Evolutionary conservation across 2,113 vertebrate genomes (phyloP), one percentile per base, ranked within the genome.

Genomic region (Pterophyllum scalare): DNA sequence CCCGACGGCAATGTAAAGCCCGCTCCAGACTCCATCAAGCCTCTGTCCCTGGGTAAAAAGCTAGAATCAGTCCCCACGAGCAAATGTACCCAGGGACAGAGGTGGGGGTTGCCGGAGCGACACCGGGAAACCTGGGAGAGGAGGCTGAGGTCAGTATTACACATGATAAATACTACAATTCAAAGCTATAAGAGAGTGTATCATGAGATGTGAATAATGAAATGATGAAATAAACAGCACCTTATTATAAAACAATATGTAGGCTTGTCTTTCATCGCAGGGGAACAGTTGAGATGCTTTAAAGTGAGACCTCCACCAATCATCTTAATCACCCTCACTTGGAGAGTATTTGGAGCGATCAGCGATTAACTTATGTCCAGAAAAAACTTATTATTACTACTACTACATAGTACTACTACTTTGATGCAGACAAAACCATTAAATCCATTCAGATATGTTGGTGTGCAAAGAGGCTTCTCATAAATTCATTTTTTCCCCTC

Each of bases 161-260:
- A 86, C 60, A 20, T 81, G 82, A 79, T 82, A 86, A 87, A 87
- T 88, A 83, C 84, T 78, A 86, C 88, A 84, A 3, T 59, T 90
- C 72, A 79, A 78, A 87, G 77, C 57, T 87, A 79, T 72, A 28
- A 61, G 87, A 75, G 88, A 75, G 91, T 91, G 91, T 87, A 92
- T 61, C 81, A 57, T 84, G 87, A 93, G 80, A 94, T 92, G 92
- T 93, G 90, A 94, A 91, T 87, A 87, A 86, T 90, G 81, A 91
- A 89, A 93, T 91, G 79, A 92, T 85, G 57, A 90, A 95, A 94
- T 94, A 95, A 95, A 95, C 89, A 83, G 94, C 93, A 95, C 94
- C 92, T 95, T 95, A 94, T 93, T 92, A 88, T 87, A 85, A 93
- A 89, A 90, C 9, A 3, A 43, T 6, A 24, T 2, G 22, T 80